Base-by-base conservation (phyloP, 37 sponge, comb jelly and placozoan species). In the Cliona cf. orientalis region DNA sequence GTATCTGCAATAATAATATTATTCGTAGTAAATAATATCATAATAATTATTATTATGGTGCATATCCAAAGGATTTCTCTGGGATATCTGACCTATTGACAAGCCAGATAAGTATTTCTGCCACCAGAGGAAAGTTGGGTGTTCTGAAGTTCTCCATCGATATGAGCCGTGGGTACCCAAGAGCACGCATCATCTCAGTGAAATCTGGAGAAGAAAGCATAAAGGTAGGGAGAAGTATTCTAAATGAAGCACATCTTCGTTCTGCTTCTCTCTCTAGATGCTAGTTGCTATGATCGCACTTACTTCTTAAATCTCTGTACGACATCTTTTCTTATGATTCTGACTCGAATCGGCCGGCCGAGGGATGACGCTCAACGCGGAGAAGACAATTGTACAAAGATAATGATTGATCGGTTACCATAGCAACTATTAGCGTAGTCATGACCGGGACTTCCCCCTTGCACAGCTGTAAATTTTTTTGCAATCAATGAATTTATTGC, bases 121-220 rank as follows among this genome's bases (percentile, higher is more conserved):
- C 89, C 0, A 98, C 95, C 1, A 98, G 87, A 1, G 89, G 78
- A 57, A 98, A 98, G 76, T 98, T 98, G 21, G 99, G 99, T 58
- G 92, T 85, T 53, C 99, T 72, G 79, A 98, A 98, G 74, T 91
- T 98, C 74, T 96, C 97, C 97, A 98, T 92, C 0, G 97, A 96
- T 5, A 98, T 91, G 72, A 91, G 87, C 43, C 96, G 61, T 34
- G 96, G 96, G 53, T 98, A 98, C 4, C 97, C 97, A 84, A 98
- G 65, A 7, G 94, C 76, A 23, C 89, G 75, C 99, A 98, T 96
- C 94, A 94, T 96, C 74, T 98, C 99, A 1, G 96, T 96, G 68
- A 98, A 98, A 46, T 96, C 96, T 95, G 66, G 12, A 83, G 44
- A 45, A 26, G 22, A 74, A 78, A 58, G 40, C 14, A 66, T 4